These are phyloP conservation scores for Nannoperca australis DNA, from an alignment of 2,797 vertebrate genomes.

Conservation along the genomic window DNA sequence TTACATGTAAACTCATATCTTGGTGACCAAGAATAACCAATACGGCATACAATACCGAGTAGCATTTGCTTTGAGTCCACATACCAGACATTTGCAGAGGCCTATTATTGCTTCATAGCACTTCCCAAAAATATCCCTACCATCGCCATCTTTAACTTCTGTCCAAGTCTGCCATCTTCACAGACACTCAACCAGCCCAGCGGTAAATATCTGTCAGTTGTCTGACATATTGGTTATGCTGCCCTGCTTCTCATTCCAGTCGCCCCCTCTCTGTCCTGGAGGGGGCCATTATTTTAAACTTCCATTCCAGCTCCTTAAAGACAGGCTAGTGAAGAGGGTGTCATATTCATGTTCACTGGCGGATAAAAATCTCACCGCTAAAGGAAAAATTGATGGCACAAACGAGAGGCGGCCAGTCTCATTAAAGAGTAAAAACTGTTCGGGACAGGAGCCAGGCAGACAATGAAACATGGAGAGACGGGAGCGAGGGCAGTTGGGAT, in stretches of 20 bases:
- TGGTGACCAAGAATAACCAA: constrained; percentile 44
- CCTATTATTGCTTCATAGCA: constrained; percentile 54
- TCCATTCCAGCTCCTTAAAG: constrained; percentile 17
- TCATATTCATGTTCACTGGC: neutral
- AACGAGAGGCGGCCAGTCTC: neutral
- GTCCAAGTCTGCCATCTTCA: constrained; percentile 39
- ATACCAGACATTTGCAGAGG: constrained; percentile 50
- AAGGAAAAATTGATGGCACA: constrained; percentile 4
- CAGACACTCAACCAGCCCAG: constrained; percentile 22
- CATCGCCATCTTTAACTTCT: constrained; percentile 46
- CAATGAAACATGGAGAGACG: constrained; percentile 6
- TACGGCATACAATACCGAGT: constrained; percentile 20
- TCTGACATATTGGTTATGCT: constrained; percentile 42
- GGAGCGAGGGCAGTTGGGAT: constrained; percentile 6
- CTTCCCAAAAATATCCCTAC: constrained; percentile 59
- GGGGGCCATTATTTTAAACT: constrained; percentile 34
- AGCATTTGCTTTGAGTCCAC: constrained; percentile 55
- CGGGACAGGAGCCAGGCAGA: constrained; percentile 2
- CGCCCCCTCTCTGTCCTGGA: constrained; percentile 17
- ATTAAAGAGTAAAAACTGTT: neutral
- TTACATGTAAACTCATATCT: constrained; percentile 36
- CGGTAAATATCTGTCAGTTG: constrained; percentile 42
- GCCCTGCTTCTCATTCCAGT: constrained; percentile 42
- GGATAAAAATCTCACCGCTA: neutral
- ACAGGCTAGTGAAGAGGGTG: neutral